Base-by-base conservation (phyloP, 2,797 vertebrate species). In the Megaceryle alcyon region DNA sequence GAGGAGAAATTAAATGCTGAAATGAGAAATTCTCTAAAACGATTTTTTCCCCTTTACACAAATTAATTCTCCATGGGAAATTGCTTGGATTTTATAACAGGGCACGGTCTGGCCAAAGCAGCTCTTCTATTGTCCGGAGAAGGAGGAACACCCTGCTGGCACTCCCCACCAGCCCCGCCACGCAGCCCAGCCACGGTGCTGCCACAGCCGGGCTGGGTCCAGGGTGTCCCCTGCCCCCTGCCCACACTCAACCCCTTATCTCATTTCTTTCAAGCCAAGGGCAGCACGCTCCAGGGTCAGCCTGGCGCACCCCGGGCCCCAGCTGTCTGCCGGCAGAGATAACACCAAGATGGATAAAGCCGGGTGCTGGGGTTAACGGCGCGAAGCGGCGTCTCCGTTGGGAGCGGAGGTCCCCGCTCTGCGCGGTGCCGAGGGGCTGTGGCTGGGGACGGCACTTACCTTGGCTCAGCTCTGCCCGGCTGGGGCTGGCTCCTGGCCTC, bases 51-150 rank as follows among this genome's bases (percentile, higher is more conserved):
- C 26, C 31, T 14, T 69, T 26, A 31, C 35, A 16, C 66, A 75
- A 89, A 94, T 83, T 84, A 88, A 33, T 90, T 92, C 88, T 94
- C 80, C 65, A 14, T 35, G 86, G 80, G 80, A 92, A 95, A 88
- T 57, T 4, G 8, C 76, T 90, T 8, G 37, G 57, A 7, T 78
- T 73, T 87, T 49, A 53, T 8, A 16, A 87, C 78, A 95, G 82
- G 88, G 54, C 82, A 23, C 2, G 2, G 15, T 31, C 63, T 72
- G 76, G 85, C 83, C 94, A 59, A 68, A 66, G 81, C 91, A 76
- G 63, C 64, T 65, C 48, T 49, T 61, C 86, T 13, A 6, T 10
- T 64, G 81, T 82, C 77, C 3, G n/a, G 69, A 88, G 88, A 41
- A 69, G 73, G 16, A 77, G 66, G 56, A 61, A n/a, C 46, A 60